A percentile compares a stretch with the other conserved stretches of the same genome.
Conservation (phyloP, 2,888 invertebrate genomes). For the Calameuta filiformis region DNA sequence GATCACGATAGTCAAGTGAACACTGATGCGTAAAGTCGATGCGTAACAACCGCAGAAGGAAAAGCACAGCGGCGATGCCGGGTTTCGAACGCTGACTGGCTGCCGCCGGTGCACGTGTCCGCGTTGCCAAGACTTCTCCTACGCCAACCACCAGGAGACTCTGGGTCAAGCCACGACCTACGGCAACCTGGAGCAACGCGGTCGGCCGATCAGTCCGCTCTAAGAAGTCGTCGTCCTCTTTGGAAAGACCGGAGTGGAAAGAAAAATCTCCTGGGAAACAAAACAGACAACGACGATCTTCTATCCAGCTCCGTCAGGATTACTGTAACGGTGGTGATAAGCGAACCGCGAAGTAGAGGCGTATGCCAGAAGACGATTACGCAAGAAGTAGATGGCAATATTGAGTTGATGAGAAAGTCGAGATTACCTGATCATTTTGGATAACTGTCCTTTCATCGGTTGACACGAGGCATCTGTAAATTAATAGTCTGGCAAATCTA, state of each 20-base stretch:
- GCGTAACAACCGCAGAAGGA: background rate
- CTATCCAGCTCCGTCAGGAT: conserved; percentile 17
- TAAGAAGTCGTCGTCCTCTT: no score
- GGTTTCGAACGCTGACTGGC: conserved; percentile 55
- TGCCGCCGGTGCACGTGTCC: conserved; percentile 53
- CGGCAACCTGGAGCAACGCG: conserved; percentile 32
- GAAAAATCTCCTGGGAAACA: conserved; percentile 26
- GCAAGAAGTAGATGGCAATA: background rate
- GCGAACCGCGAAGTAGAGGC: conserved; percentile 8
- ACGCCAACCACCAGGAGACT: conserved; percentile 34
- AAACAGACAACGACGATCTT: conserved; percentile 11
- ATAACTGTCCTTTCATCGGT: no score
- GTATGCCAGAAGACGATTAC: conserved; percentile 13
- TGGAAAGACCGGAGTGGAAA: no score
- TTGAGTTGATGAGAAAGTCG: background rate
- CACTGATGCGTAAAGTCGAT: no score
- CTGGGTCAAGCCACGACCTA: conserved; percentile 59
- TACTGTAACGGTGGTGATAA: conserved; percentile 18
- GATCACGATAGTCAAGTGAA: no score
- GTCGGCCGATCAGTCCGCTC: no score
- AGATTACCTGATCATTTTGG: no score
- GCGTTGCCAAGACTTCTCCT: conserved; percentile 30
- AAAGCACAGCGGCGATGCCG: conserved; percentile 28
- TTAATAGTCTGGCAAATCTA: no score
- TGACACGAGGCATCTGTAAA: no score